Evolutionary conservation across 2,797 vertebrate species (phyloP).

Genomic region (Menidia menidia): DNA sequence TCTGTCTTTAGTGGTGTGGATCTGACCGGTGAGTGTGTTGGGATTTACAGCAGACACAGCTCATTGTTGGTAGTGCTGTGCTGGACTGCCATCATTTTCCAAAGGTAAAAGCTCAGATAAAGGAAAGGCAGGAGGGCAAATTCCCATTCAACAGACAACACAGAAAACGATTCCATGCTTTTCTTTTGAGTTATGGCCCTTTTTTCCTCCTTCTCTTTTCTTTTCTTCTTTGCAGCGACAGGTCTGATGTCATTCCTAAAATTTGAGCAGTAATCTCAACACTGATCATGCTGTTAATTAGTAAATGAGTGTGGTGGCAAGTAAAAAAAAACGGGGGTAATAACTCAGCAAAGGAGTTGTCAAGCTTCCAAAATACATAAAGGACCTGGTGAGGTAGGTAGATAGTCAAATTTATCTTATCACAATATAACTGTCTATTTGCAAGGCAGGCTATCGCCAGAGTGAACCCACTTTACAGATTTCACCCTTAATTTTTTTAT

Average conservation of each 20-base stretch:
- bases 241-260: slow-evolving; percentile 79
- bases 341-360: slow-evolving; percentile 72
- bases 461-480: slow-evolving; percentile 44
- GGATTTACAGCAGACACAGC: slow-evolving; percentile 77
- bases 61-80: slow-evolving; percentile 74
- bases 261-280: slow-evolving; percentile 75
- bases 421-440: slow-evolving; percentile 70
- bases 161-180: slow-evolving; percentile 69
- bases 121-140: slow-evolving; percentile 70
- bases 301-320: slow-evolving; percentile 74
- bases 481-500: slow-evolving; percentile 51
- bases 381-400: slow-evolving; percentile 63
- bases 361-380: slow-evolving; percentile 79
- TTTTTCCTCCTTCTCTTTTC: not conserved
- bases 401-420: slow-evolving; percentile 69
- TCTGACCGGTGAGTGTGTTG: slow-evolving; percentile 78
- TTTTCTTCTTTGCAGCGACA: slow-evolving; percentile 51
- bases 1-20: slow-evolving; percentile 78
- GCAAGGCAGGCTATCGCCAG: slow-evolving; percentile 41
- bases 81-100: slow-evolving; percentile 79
- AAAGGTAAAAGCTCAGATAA: slow-evolving; percentile 76
- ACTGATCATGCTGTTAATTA: slow-evolving; percentile 81
- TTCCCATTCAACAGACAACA: slow-evolving; percentile 68
- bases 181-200: slow-evolving; percentile 68
- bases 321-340: slow-evolving; percentile 37